Conservation (phyloP, 2,113 vertebrate species). For the Triplophysa dalaica region DNA sequence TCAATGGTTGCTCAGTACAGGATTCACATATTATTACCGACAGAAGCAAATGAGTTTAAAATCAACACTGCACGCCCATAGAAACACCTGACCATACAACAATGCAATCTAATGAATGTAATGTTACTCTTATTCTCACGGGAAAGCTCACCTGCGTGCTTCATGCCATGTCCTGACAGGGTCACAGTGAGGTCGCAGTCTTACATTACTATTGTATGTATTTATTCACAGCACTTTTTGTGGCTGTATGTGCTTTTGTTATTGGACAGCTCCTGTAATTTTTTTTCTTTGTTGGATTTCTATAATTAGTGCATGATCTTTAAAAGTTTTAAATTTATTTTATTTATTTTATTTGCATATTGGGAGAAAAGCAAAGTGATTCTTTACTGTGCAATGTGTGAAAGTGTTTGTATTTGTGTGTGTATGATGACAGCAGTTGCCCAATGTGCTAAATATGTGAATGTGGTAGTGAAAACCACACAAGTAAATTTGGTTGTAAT, state of each 20-base stretch:
- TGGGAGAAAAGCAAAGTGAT: not conserved
- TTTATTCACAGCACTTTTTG: not conserved
- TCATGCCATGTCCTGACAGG: conserved; percentile 15
- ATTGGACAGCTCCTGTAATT: conserved; percentile 16
- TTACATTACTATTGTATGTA: conserved; percentile 4
- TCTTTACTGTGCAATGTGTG: conserved; percentile 21
- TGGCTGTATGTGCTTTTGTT: conserved; percentile 36
- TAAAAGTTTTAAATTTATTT: conserved; percentile 54
- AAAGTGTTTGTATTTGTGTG: conserved; percentile 25
- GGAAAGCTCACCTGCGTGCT: conserved; percentile 22
- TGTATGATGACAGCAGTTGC: conserved; percentile 28
- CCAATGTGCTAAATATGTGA: conserved; percentile 24
- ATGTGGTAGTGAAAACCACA: conserved; percentile 17
- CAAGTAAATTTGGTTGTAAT: conserved; percentile 37
- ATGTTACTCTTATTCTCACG: conserved; percentile 17
- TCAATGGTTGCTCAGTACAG: not conserved
- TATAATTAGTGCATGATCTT: conserved; percentile 50
- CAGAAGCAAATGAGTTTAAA: not conserved
- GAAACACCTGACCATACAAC: conserved; percentile 1
- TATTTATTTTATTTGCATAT: conserved; percentile 46
- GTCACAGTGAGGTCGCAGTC: not conserved
- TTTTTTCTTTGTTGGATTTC: conserved; percentile 42
- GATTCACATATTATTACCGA: not conserved
- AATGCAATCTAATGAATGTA: conserved; percentile 37
- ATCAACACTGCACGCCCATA: not conserved